Percentiles rank a stretch among this genome's conserved stretches.
These are phyloP conservation scores for Dendrophyllia cribrosa DNA, from an alignment of 64 coral and sea anemone species.

Conservation along the genomic window DNA sequence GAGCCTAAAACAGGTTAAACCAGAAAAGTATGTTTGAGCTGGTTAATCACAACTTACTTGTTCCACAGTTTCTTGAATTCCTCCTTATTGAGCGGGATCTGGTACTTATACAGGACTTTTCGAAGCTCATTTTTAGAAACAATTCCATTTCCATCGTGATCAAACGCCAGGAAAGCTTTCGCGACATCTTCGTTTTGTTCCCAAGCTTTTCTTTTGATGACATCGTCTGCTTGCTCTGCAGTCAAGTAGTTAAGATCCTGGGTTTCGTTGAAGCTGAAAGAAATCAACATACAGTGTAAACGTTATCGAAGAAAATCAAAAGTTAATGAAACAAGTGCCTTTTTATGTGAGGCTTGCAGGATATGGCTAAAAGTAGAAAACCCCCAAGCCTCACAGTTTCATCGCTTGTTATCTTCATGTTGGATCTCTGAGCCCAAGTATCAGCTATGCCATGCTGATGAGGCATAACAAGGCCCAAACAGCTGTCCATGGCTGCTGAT, in stretches of 20 bases:
- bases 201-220: conserved; percentile 84
- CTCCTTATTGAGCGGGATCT: conserved; percentile 87
- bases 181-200: conserved; percentile 87
- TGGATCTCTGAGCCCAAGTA: too few species aligned
- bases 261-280: conserved; percentile 78
- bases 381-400: too few species aligned
- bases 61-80: conserved; percentile 96
- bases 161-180: conserved; percentile 90
- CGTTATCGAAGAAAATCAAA: too few species aligned
- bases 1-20: too few species aligned
- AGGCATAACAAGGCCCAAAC: too few species aligned
- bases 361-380: too few species aligned
- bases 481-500: too few species aligned
- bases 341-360: too few species aligned
- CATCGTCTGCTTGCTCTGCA: conserved; percentile 82
- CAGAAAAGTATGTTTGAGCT: background rate
- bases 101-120: conserved; percentile 92
- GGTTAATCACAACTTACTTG: conserved; percentile 49
- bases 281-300: background rate
- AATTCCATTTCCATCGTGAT: conserved; percentile 94
- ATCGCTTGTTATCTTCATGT: too few species aligned
- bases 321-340: too few species aligned
- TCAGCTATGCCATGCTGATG: too few species aligned
- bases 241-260: conserved; percentile 79
- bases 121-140: conserved; percentile 95